phyloP scores from a whole-genome alignment of 1,140 invertebrate genomes.

The Sitobion miscanthi region DNA sequence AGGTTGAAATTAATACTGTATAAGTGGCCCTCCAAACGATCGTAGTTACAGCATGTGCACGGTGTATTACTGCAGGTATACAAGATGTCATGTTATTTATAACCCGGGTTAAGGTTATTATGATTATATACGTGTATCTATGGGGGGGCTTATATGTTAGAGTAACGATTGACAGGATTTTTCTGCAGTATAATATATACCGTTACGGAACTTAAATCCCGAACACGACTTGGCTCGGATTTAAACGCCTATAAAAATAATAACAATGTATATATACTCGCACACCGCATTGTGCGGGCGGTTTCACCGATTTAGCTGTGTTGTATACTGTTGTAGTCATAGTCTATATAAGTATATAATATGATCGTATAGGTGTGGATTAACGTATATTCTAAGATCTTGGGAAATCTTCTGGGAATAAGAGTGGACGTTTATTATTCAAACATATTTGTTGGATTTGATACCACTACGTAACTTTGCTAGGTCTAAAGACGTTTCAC shows the following conservation, averaged over 20 bases:
- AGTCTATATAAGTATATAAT: neutral
- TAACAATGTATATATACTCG: neutral
- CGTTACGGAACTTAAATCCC: neutral
- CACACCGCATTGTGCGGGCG: neutral
- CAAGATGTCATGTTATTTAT: neutral
- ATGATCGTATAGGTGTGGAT: neutral
- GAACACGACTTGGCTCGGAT: neutral
- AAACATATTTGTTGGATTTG: neutral
- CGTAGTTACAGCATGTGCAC: neutral
- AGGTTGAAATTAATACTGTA: neutral
- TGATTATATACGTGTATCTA: neutral
- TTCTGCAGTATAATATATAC: neutral
- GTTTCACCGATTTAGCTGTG: neutral
- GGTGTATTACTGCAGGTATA: neutral
- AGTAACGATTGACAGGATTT: constrained; percentile 26
- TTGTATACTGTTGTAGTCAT: no score
- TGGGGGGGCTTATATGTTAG: neutral
- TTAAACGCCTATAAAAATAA: neutral
- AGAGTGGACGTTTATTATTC: neutral
- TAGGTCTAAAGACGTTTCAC: neutral
- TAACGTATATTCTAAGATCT: neutral
- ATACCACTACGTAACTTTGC: neutral
- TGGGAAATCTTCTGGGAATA: neutral
- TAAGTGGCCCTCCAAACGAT: neutral
- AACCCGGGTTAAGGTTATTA: neutral